A percentile compares a stretch with the other conserved stretches of the same genome.
phyloP scores from a whole-genome alignment of 2,113 vertebrate genomes.

The Genyomyrus donnyi region DNA sequence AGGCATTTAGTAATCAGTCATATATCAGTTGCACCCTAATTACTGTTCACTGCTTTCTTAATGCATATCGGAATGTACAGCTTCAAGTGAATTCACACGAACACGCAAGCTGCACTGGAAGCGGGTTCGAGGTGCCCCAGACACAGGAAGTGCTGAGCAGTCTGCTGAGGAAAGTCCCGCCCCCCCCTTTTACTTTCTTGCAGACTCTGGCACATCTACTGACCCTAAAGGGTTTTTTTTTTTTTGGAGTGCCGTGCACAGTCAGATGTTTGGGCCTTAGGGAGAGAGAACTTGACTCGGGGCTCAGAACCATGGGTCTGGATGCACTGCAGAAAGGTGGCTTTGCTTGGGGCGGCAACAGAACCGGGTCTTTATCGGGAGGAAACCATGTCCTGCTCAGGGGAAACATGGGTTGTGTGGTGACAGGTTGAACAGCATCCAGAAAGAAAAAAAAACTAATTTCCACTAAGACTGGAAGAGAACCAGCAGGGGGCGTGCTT shows the following conservation, averaged over 20 bases:
- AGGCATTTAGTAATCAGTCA: neutral
- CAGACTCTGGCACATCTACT: neutral
- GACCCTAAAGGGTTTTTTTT: neutral
- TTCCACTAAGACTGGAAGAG: neutral
- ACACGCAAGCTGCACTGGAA: neutral
- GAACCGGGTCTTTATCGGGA: neutral
- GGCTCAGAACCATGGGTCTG: neutral
- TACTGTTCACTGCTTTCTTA: neutral
- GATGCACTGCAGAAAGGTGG: neutral
- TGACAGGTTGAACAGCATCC: neutral
- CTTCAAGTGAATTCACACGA: neutral
- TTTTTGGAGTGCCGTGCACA: neutral
- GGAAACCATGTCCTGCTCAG: neutral
- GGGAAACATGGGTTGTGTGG: neutral
- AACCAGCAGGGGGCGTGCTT: neutral
- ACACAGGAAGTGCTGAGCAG: slow-evolving; percentile 1
- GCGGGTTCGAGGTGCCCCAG: neutral
- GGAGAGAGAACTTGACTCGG: neutral
- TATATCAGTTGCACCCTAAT: neutral
- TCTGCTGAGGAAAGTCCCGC: neutral
- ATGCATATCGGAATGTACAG: neutral
- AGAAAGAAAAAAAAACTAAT: neutral
- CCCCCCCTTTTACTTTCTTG: neutral
- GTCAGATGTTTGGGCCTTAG: neutral
- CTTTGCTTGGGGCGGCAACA: neutral